Evolutionary conservation across 2,888 invertebrate genomes (phyloP).

Genomic region (Chouioia cunea): DNA sequence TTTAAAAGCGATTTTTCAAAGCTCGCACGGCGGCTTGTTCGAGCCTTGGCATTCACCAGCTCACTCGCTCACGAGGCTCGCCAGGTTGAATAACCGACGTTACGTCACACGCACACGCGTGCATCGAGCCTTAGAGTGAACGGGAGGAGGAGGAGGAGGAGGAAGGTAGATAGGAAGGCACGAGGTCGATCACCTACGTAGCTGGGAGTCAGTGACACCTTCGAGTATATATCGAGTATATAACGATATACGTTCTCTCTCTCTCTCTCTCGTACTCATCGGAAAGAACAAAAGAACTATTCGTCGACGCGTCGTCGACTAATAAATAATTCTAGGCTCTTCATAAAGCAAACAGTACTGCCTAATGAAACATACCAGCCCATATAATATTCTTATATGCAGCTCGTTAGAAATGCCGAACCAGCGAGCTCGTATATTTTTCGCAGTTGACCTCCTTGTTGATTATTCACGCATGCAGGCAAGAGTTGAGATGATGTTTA

Average conservation of each 20-base stretch:
- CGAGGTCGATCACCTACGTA: conserved; percentile 69
- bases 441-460: no score
- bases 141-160: neutral
- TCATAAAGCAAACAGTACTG: conserved; percentile 21
- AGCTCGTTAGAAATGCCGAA: no score
- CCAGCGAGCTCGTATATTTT: no score
- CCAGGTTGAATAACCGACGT: conserved; percentile 68
- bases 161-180: neutral
- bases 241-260: conserved; percentile 52
- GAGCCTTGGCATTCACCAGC: conserved; percentile 62
- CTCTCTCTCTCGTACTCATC: conserved; percentile 40
- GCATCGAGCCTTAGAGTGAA: no score
- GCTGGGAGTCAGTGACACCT: conserved; percentile 68
- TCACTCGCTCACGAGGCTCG: conserved; percentile 58
- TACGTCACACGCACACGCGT: conserved; percentile 65
- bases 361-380: conserved; percentile 42
- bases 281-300: neutral
- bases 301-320: neutral
- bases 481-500: no score
- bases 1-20: conserved; percentile 43
- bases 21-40: conserved; percentile 50
- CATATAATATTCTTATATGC: conserved; percentile 20
- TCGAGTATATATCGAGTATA: conserved; percentile 51
- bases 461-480: no score
- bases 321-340: conserved; percentile 20